These are phyloP conservation scores for Hucho hucho DNA, from an alignment of 2,113 vertebrate species.

Conservation along the genomic window DNA sequence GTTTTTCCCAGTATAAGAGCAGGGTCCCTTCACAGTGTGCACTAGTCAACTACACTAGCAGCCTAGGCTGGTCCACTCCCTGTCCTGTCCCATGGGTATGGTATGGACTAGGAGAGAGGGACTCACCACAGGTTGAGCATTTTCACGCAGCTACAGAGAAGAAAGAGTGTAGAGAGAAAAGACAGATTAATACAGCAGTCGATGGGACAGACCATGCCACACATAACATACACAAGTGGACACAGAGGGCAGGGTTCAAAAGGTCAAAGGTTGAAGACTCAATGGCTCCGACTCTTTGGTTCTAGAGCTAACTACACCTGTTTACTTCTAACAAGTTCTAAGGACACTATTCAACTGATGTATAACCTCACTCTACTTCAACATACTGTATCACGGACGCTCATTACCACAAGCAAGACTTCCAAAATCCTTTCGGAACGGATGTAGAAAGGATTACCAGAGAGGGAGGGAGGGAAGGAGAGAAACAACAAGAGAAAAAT, in stretches of 20 bases:
- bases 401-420: background rate
- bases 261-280: background rate
- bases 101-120: conserved; percentile 93
- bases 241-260: background rate
- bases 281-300: background rate
- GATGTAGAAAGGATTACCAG: background rate
- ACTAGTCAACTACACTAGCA: conserved; percentile 13
- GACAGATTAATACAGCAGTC: conserved; percentile 86
- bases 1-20: no score
- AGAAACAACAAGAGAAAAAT: background rate
- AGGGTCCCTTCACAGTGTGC: background rate
- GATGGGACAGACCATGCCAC: conserved; percentile 77
- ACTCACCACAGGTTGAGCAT: conserved; percentile 99
- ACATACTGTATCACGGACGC: background rate
- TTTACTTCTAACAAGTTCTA: background rate
- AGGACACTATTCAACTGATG: no score
- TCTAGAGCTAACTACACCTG: background rate
- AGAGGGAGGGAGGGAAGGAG: background rate
- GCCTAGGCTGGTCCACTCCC: conserved; percentile 84
- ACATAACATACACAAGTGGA: conserved; percentile 21
- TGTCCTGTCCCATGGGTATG: conserved; percentile 78
- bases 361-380: background rate
- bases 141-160: conserved; percentile 99
- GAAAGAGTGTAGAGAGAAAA: conserved; percentile 84
- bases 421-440: background rate